Conservation (phyloP, 2,888 invertebrate genomes). For the Cerceris ruficornis region DNA sequence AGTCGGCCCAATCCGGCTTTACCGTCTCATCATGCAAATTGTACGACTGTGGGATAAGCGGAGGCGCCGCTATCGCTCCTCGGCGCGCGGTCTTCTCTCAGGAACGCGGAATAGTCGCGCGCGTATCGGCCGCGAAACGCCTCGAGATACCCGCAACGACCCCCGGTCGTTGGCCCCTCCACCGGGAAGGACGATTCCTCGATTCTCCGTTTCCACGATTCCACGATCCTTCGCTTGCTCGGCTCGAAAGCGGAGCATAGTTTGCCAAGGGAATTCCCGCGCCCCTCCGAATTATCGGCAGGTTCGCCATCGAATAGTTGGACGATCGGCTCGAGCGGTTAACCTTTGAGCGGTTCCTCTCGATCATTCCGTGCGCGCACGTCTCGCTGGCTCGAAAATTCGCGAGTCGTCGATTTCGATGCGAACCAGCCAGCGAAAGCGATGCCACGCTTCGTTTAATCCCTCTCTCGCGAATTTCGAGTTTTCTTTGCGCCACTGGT, state of each 20-base stretch:
- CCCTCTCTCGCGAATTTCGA: neutral
- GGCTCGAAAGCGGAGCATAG: slow-evolving; percentile 55
- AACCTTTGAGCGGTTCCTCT: slow-evolving; percentile 17
- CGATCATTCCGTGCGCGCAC: slow-evolving; percentile 3
- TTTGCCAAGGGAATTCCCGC: slow-evolving; percentile 45
- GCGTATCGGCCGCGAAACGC: slow-evolving; percentile 28
- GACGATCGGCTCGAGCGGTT: slow-evolving; percentile 35
- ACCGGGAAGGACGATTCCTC: too few species aligned
- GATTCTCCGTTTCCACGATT: slow-evolving; percentile 20
- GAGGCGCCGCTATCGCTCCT: slow-evolving; percentile 43
- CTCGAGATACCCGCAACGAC: slow-evolving; percentile 8
- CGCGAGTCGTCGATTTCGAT: neutral
- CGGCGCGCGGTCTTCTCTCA: slow-evolving; percentile 34
- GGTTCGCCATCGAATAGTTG: slow-evolving; percentile 47
- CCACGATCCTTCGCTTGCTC: slow-evolving; percentile 39
- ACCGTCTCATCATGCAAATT: slow-evolving; percentile 73
- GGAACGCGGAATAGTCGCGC: slow-evolving; percentile 19
- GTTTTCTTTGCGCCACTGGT: neutral
- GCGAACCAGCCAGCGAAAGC: neutral
- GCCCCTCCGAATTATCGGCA: slow-evolving; percentile 37
- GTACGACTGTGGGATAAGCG: slow-evolving; percentile 66
- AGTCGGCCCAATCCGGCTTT: slow-evolving; percentile 67
- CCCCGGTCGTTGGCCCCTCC: neutral
- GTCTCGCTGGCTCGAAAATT: neutral
- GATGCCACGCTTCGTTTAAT: neutral